Conservation (phyloP, 2,113 vertebrate genomes). For the Seriola aureovittata region DNA sequence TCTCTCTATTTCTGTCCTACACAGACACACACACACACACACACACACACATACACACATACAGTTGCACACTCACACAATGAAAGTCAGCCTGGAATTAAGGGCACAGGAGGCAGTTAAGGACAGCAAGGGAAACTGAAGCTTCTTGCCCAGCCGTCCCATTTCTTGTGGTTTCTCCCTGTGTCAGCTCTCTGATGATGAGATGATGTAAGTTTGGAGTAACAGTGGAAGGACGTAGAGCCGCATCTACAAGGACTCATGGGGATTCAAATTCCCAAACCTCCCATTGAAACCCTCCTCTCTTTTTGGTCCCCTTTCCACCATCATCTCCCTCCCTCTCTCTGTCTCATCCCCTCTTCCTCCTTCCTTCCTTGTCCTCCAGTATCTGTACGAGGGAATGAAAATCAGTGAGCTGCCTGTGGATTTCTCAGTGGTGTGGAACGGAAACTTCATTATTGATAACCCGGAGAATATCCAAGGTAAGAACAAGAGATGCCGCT, state of each 20-base stretch:
- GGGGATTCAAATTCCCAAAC: slow-evolving; percentile 33
- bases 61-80: slow-evolving; percentile 11
- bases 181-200: slow-evolving; percentile 53
- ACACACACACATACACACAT: neutral
- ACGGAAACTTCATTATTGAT: slow-evolving; percentile 98
- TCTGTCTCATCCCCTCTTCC: neutral
- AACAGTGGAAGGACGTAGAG: slow-evolving; percentile 47
- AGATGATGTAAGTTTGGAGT: slow-evolving; percentile 74
- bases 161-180: slow-evolving; percentile 41
- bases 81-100: slow-evolving; percentile 44
- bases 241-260: slow-evolving; percentile 23
- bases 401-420: slow-evolving; percentile 95
- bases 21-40: neutral
- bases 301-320: slow-evolving; percentile 32
- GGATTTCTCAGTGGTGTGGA: slow-evolving; percentile 99
- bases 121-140: slow-evolving; percentile 48
- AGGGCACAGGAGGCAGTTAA: slow-evolving; percentile 52
- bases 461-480: slow-evolving; percentile 97
- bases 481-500: slow-evolving; percentile 66
- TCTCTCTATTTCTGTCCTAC: neutral
- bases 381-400: slow-evolving; percentile 98
- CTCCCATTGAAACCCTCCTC: slow-evolving; percentile 47
- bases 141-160: slow-evolving; percentile 43
- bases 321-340: slow-evolving; percentile 7
- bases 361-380: slow-evolving; percentile 13